Conservation (phyloP, 2,888 invertebrate genomes). For the Notodonta ziczac region DNA sequence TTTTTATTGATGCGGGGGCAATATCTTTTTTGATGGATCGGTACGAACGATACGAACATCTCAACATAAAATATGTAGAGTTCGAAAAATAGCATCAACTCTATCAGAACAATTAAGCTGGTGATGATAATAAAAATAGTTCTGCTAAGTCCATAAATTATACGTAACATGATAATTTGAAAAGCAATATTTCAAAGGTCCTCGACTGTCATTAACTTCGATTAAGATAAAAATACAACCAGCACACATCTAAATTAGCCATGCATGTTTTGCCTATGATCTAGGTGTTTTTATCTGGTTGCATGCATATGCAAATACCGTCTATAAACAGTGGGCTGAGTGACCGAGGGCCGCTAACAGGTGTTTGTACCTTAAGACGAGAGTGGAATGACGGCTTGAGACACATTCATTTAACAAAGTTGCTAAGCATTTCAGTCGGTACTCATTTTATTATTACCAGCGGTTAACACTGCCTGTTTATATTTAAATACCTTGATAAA, state of each 20-base stretch:
- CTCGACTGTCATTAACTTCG: constrained; percentile 39
- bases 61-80: constrained; percentile 1
- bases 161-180: background rate
- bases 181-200: background rate
- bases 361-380: constrained; percentile 47
- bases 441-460: constrained; percentile 24
- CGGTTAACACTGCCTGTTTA: background rate
- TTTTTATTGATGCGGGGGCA: constrained; percentile 42
- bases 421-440: constrained; percentile 24
- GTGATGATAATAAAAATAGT: too few species aligned
- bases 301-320: constrained; percentile 66
- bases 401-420: constrained; percentile 44
- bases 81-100: too few species aligned
- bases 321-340: constrained; percentile 53
- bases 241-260: constrained; percentile 55
- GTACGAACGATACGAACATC: background rate
- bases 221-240: constrained; percentile 40
- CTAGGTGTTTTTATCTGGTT: constrained; percentile 61
- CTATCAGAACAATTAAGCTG: too few species aligned
- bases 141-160: too few species aligned
- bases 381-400: constrained; percentile 36
- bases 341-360: constrained; percentile 51
- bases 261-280: constrained; percentile 62
- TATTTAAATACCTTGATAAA: background rate
- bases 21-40: constrained; percentile 21